Base-by-base conservation (phyloP, 2,113 vertebrate genomes). In the Oncorhynchus mykiss region DNA sequence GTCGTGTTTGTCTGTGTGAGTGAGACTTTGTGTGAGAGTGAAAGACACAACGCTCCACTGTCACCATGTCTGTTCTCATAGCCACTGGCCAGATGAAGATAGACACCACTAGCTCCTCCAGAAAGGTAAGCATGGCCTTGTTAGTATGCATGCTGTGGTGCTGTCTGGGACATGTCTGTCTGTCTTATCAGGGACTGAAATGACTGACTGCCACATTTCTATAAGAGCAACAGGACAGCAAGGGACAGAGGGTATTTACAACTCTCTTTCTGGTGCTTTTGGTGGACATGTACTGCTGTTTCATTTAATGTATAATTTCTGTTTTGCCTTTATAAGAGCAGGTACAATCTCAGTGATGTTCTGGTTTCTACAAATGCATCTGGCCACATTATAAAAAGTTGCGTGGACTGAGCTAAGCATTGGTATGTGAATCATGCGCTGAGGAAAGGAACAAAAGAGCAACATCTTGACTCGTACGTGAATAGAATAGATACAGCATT, bases 11-110 rank as follows among this genome's bases (percentile, higher is more conserved):
- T 51, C 71, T 11, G 20, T 48, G 70, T 49, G 18, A 51, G n/a
- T 20, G 67, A 70, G 34, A 20, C 45, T 73, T 20, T 24, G 48
- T 24, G 48, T 54, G 18, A 31, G 34, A 73, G 80, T 83, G 74
- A 14, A 66, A 79, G 59, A 62, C 59, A 62, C 59, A 57, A 20
- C 59, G 7, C 59, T 24, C n/a, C n/a, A 69, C 78, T 76, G 13
- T 34, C 87, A 85, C 75, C 79, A 91, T 91, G 88, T 94, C 90
- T 1, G 86, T 93, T 73, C 86, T 95, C 79, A 91, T 95, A 76
- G 91, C 87, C 71, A 89, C 92, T 54, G 16, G 51, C 76, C 92
- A 93, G 67, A 74, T 93, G 70, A 94, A 88, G 84, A 89, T 93
- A 69, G 92, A 93, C 73, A 91, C 87, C 75, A 82, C 91, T 70